Conservation (phyloP, 2,888 invertebrate genomes). For the Camponotus fellah region DNA sequence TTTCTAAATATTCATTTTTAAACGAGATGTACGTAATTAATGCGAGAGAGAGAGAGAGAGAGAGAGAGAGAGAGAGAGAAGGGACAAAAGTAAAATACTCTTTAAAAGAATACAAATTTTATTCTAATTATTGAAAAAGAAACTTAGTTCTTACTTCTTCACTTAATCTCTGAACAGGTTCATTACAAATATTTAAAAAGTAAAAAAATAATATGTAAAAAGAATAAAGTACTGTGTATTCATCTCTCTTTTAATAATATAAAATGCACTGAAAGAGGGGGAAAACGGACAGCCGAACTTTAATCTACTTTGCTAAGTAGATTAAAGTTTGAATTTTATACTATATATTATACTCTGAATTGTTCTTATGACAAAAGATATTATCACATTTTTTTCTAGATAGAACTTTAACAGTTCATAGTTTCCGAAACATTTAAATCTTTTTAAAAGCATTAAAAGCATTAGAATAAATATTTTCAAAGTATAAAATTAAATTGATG, state of each 20-base stretch:
- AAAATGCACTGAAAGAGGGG: background rate
- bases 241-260: constrained; percentile 1
- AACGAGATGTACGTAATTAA: background rate
- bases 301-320: background rate
- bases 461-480: background rate
- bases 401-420: background rate
- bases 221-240: background rate
- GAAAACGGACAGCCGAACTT: background rate
- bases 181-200: constrained; percentile 20
- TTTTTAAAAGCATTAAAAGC: background rate
- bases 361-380: constrained; percentile 26
- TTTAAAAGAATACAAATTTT: background rate
- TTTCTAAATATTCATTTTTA: constrained; percentile 2
- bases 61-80: background rate
- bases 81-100: background rate
- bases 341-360: constrained; percentile 25
- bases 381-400: constrained; percentile 13
- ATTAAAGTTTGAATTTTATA: constrained; percentile 32
- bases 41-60: too few relatives aligned
- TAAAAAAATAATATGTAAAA: too few relatives aligned
- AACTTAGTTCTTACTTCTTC: background rate
- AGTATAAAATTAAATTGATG: background rate
- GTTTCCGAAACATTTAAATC: background rate
- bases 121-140: background rate
- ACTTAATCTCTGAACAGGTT: constrained; percentile 6